phyloP scores from a whole-genome alignment of 1,140 invertebrate species.

The Mya arenaria region DNA sequence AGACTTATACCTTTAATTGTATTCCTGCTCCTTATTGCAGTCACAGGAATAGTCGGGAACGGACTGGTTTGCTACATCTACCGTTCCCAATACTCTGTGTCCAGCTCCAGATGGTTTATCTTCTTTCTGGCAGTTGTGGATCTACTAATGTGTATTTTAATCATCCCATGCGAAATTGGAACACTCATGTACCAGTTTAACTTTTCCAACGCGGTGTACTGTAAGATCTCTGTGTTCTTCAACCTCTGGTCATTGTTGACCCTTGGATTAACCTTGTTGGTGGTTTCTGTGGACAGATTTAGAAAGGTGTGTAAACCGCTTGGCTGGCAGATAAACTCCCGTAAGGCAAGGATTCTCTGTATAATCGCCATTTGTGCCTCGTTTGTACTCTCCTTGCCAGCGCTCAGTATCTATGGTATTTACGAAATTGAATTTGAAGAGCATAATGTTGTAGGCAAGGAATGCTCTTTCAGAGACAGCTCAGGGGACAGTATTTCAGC shows the following conservation, averaged over 20 bases:
- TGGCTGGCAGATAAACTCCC: conserved; percentile 51
- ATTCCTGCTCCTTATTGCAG: conserved; percentile 27
- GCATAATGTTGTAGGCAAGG: not conserved
- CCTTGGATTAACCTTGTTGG: conserved; percentile 16
- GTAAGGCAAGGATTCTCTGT: conserved; percentile 28
- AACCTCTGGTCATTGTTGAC: conserved; percentile 33
- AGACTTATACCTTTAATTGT: conserved; percentile 27
- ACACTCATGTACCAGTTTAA: conserved; percentile 30
- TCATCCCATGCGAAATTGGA: conserved; percentile 37
- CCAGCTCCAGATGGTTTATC: conserved; percentile 42
- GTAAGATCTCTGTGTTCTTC: conserved; percentile 26
- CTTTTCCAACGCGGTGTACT: conserved; percentile 2
- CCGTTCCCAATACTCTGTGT: conserved; percentile 34
- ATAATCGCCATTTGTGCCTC: not conserved
- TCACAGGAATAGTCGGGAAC: conserved; percentile 45
- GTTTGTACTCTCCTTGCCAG: conserved; percentile 15
- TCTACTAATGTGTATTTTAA: conserved; percentile 21
- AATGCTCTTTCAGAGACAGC: conserved; percentile 39
- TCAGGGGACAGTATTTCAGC: not conserved
- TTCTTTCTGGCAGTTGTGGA: conserved; percentile 47
- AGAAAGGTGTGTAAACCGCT: conserved; percentile 46
- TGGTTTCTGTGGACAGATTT: conserved; percentile 36
- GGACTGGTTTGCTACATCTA: conserved; percentile 57
- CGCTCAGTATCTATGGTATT: conserved; percentile 21
- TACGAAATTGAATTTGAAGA: conserved; percentile 1